These are phyloP conservation scores for Apodemus speciosus DNA, from an alignment of 2,113 vertebrate genomes.

Conservation along the genomic window DNA sequence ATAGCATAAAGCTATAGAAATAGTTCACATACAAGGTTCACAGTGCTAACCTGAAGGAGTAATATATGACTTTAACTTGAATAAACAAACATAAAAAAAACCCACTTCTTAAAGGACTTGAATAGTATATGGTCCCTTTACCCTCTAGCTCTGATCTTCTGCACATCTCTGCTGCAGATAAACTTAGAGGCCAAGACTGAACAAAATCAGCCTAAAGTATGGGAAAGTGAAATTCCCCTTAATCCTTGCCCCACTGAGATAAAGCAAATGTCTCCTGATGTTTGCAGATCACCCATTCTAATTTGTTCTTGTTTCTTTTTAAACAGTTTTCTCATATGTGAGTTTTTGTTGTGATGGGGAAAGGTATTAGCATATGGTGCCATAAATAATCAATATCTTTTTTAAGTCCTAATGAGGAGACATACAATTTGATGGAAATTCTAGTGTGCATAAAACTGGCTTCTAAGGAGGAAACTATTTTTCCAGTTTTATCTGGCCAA, in stretches of 20 bases:
- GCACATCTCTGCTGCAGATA: background rate
- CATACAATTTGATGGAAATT: constrained; percentile 33
- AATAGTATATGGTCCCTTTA: background rate
- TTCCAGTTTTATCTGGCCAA: background rate
- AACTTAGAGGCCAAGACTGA: background rate
- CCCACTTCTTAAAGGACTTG: background rate
- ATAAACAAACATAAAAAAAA: background rate
- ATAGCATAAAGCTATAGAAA: background rate
- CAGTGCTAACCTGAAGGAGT: background rate
- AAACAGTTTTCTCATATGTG: background rate
- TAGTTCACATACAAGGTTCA: background rate
- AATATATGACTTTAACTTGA: background rate
- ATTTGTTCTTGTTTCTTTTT: background rate
- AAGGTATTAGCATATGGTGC: background rate
- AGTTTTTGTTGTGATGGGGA: background rate
- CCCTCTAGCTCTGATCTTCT: background rate
- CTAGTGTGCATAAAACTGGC: background rate
- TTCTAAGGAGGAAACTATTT: background rate
- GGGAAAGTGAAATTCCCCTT: background rate
- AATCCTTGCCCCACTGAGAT: background rate
- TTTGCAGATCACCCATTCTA: background rate
- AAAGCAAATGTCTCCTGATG: background rate
- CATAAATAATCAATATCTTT: background rate
- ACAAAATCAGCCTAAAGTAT: background rate
- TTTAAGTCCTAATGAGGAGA: background rate